Evolutionary conservation across 2,797 vertebrate species (phyloP), one percentile per base, ranked within the genome.

Genomic region (Myotis daubentonii): DNA sequence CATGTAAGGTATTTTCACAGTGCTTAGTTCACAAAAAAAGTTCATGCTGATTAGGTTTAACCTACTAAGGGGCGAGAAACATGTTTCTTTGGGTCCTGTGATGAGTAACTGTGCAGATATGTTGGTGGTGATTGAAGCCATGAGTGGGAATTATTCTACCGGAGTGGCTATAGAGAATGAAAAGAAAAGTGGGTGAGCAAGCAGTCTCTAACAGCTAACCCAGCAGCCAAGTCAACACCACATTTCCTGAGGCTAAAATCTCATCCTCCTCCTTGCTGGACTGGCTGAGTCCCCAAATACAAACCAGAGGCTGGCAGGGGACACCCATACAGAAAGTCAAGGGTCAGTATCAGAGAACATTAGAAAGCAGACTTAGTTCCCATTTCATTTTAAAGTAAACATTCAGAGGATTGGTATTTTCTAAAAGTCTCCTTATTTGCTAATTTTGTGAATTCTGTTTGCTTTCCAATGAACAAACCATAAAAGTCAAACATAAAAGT

Each of bases 361-460:
- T 60, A 81, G 51, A 85, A 94, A 94, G 36, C 5, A 41, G 4
- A 78, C 1, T 57, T 70, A 71, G 17, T 0, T 87, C 19, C 41
- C 25, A 47, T 66, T 94, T 93, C 62, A 87, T 38, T 94, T 70
- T 82, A 47, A 92, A 79, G 82, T 93, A 84, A 89, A 47, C 51
- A 28, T 47, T 87, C 25, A 60, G 20, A 84, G 30, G 49, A 41
- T 66, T 33, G 11, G 15, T 10, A 76, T 53, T 74, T 94, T 94
- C 49, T 30, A 30, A 33, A 55, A 62, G 60, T 65, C 66, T 84
- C 71, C 89, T 80, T 83, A 87, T 89, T 74, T 82, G 13, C 20
- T 70, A 68, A 70, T 72, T 82, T 55, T 75, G 2, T 79, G 87
- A 70, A 95, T 89, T 88, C 13, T 70, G 44, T 68, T 93, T 78